Conservation (phyloP, 2,113 vertebrate genomes). For the Cercopithecus mona region DNA sequence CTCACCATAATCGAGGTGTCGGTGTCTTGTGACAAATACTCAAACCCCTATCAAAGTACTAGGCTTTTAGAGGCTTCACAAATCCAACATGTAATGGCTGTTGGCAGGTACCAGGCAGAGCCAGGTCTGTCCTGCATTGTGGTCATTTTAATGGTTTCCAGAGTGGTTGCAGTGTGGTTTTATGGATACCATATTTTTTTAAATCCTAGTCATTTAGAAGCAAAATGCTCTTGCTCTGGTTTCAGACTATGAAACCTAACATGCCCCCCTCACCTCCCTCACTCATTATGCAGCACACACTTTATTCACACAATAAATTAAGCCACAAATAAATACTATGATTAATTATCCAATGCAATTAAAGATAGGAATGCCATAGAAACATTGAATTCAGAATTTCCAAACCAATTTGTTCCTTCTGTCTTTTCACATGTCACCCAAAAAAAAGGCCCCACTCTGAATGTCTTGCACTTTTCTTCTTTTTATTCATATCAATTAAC, state of each 20-base stretch:
- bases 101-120: neutral
- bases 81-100: neutral
- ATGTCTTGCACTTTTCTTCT: neutral
- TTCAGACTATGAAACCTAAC: neutral
- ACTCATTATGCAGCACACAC: neutral
- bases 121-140: neutral
- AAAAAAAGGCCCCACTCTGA: neutral
- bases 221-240: neutral
- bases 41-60: neutral
- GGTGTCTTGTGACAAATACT: neutral
- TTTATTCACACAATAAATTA: neutral
- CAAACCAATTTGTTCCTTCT: neutral
- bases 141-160: neutral
- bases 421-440: neutral
- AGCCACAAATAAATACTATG: neutral
- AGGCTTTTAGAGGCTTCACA: neutral
- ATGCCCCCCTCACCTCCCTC: neutral
- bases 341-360: neutral
- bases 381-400: neutral
- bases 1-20: neutral
- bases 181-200: neutral
- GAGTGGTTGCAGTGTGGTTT: neutral
- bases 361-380: neutral
- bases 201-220: neutral
- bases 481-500: neutral